Evolutionary conservation across 2,888 invertebrate species (phyloP), one percentile per base, ranked within the genome.

Genomic region (Phymatocera aterrima): DNA sequence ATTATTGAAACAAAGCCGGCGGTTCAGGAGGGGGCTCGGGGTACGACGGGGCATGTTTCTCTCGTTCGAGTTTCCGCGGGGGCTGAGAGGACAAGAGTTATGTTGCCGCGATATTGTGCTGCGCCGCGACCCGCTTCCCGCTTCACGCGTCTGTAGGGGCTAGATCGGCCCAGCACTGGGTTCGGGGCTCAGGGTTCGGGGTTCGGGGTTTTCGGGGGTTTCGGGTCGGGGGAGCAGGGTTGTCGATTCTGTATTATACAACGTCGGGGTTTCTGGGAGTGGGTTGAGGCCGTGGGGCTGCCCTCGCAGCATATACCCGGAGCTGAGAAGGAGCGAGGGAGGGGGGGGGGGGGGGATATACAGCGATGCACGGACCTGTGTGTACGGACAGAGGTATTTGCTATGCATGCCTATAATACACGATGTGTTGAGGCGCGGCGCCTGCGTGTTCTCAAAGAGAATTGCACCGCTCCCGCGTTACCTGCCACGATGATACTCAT

Each of bases 71-170:
- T 81, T 83, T 83, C 82, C 82, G 83, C 82, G 85, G 85, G 85
- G 83, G 84, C 80, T 37, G 87, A 89, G 89, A 89, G 88, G 90
- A 88, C 89, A 90, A 90, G 90, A 90, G 90, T 90, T 90, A 90
- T 90, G 90, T 89, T 88, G 88, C 89, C 89, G 89, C 90, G 90
- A 90, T 90, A 90, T 90, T 90, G 90, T 90, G 87, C 88, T 87
- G 88, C 87, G 88, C 88, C 87, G 88, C 88, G 87, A 88, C 87
- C 86, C 85, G 85, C 77, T 46, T 5, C 72, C 68, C n/a, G 4
- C 31, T n/a, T 79, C 61, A 74, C 40, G 68, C 31, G 46, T 18
- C 18, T n/a, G n/a, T n/a, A 18, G 72, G 72, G 51, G 72, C 51
- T 48, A 68, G 60, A 81, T 78, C 48, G 77, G 65, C 61, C 64